These are phyloP conservation scores for Lepidurus couesii DNA, from an alignment of 1,140 invertebrate species.

Conservation along the genomic window DNA sequence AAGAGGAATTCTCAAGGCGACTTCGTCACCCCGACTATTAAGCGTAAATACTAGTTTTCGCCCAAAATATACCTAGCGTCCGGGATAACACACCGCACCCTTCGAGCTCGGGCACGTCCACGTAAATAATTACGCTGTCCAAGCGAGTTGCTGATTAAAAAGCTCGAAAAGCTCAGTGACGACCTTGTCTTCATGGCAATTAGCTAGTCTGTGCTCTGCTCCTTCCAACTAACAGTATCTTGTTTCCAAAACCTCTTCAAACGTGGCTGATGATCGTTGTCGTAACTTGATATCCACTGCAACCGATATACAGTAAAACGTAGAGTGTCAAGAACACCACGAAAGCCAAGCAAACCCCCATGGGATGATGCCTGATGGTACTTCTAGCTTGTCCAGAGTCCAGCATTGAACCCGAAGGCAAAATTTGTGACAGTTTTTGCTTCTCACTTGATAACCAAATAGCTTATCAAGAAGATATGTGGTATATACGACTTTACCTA, in stretches of 20 bases:
- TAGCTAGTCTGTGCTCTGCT: constrained; percentile 17
- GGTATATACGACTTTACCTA: background rate
- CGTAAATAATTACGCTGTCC: background rate
- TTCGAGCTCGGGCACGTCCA: background rate
- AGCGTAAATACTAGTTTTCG: too few relatives aligned
- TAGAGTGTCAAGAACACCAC: background rate
- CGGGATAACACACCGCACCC: background rate
- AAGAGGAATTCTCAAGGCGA: too few relatives aligned
- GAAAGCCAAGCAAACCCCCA: background rate
- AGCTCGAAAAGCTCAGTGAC: background rate
- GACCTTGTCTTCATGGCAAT: background rate
- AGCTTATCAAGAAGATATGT: background rate
- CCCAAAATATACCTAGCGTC: background rate
- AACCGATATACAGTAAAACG: background rate
- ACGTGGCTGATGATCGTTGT: background rate
- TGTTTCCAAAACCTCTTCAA: constrained; percentile 5
- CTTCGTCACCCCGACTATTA: too few relatives aligned
- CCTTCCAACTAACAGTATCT: background rate
- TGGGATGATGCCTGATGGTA: background rate
- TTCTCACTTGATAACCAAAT: too few relatives aligned
- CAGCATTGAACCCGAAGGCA: too few relatives aligned
- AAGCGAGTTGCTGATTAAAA: background rate
- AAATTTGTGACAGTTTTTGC: too few relatives aligned
- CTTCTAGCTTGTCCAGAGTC: too few relatives aligned
- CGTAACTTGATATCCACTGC: background rate